A percentile compares a stretch with the other conserved stretches of the same genome.
Evolutionary conservation across 30 jellyfish, hydroid and myxozoan species (phyloP).

Genomic region (Aurelia aurita): DNA sequence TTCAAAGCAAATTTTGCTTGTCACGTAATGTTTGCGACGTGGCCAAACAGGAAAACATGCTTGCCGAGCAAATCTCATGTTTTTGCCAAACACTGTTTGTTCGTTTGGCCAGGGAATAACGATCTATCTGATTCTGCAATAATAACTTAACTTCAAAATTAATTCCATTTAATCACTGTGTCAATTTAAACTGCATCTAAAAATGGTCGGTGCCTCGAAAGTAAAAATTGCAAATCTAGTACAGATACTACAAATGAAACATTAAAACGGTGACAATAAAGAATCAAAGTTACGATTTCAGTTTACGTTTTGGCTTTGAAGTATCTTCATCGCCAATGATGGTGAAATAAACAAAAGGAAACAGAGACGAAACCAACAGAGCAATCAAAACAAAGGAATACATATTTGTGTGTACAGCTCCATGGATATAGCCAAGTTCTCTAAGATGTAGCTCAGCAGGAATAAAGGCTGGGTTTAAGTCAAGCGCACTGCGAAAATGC

Average conservation of each 20-base stretch:
- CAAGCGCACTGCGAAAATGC: constrained; percentile 83
- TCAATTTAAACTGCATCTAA: neutral
- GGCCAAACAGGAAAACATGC: too few relatives aligned
- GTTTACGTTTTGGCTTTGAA: constrained; percentile 26
- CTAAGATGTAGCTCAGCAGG: constrained; percentile 86
- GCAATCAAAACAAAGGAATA: constrained; percentile 48
- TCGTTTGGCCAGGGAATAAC: too few relatives aligned
- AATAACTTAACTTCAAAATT: too few relatives aligned
- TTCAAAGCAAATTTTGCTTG: too few relatives aligned
- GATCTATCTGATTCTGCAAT: too few relatives aligned
- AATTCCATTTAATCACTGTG: neutral
- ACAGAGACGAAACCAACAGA: constrained; percentile 49
- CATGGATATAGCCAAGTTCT: constrained; percentile 72
- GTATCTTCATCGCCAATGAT: constrained; percentile 65
- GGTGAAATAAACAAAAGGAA: constrained; percentile 74
- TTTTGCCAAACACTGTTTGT: too few relatives aligned
- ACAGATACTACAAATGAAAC: neutral
- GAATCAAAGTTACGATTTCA: constrained; percentile 18
- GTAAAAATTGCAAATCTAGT: neutral
- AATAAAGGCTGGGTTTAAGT: constrained; percentile 85
- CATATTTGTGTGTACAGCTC: constrained; percentile 44
- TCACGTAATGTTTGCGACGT: too few relatives aligned
- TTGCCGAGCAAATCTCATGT: too few relatives aligned
- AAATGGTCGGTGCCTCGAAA: neutral
- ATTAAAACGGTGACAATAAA: neutral